These are phyloP conservation scores for Perithous albicinctus DNA, from an alignment of 2,888 invertebrate species.

Conservation along the genomic window DNA sequence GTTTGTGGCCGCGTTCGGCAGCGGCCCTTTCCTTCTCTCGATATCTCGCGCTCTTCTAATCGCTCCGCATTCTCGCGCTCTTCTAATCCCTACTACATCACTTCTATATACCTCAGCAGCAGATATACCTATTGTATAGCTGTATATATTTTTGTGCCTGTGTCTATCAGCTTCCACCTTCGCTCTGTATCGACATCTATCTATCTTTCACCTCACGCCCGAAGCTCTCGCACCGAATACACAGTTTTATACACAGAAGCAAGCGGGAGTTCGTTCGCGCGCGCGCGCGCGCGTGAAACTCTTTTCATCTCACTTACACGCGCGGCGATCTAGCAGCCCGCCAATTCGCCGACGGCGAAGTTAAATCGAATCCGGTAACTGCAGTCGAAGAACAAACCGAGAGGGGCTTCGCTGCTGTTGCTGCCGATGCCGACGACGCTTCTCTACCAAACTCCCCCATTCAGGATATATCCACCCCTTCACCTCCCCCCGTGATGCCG, in stretches of 20 bases:
- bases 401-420: constrained; percentile 58
- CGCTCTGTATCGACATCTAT: constrained; percentile 50
- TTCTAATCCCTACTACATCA: constrained; percentile 41
- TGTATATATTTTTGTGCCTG: constrained; percentile 14
- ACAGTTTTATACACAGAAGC: constrained; percentile 38
- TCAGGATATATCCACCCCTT: no score
- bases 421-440: constrained; percentile 29
- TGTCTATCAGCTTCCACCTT: constrained; percentile 30
- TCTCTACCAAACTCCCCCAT: constrained; percentile 12
- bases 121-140: constrained; percentile 3
- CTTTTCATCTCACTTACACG: constrained; percentile 58
- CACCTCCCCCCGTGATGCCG: constrained; percentile 52
- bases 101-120: not conserved
- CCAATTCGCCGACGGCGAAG: constrained; percentile 75
- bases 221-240: constrained; percentile 39
- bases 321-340: constrained; percentile 32
- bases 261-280: constrained; percentile 14
- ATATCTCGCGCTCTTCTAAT: constrained; percentile 57
- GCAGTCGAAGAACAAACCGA: constrained; percentile 80
- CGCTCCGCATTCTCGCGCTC: constrained; percentile 47
- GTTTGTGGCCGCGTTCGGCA: constrained; percentile 22
- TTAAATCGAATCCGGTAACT: constrained; percentile 83
- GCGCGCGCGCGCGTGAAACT: constrained; percentile 46
- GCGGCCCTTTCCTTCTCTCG: constrained; percentile 59
- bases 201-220: constrained; percentile 58